Conservation (phyloP, 2,888 invertebrate species). For the Temnothorax rugatulus region DNA sequence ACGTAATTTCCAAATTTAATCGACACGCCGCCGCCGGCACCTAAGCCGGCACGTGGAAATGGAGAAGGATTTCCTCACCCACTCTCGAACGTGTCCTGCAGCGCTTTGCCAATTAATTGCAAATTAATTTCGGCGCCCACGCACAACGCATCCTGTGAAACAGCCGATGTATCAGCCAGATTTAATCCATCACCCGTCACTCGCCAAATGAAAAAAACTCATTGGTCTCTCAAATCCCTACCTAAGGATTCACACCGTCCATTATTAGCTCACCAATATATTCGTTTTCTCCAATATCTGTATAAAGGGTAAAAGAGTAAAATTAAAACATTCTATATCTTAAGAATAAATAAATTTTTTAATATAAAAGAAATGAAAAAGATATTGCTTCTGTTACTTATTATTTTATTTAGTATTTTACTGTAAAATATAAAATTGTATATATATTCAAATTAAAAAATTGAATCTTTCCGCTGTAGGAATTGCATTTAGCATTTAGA, state of each 20-base stretch:
- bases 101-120: slow-evolving; percentile 64
- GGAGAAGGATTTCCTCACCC: slow-evolving; percentile 14
- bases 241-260: not conserved
- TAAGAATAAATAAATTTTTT: not conserved
- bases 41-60: slow-evolving; percentile 19
- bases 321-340: not conserved
- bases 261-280: slow-evolving; percentile 50
- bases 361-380: not conserved
- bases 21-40: slow-evolving; percentile 16
- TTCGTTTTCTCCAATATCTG: slow-evolving; percentile 14
- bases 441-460: not conserved
- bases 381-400: not conserved
- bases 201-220: slow-evolving; percentile 15
- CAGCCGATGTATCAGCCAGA: slow-evolving; percentile 31
- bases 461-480: not conserved
- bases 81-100: slow-evolving; percentile 7
- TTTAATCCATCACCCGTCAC: slow-evolving; percentile 58
- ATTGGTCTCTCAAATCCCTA: not conserved
- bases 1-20: slow-evolving; percentile 64
- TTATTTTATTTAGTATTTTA: not conserved
- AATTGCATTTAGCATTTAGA: not conserved
- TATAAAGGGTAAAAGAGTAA: not conserved
- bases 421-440: not conserved
- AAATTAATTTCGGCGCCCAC: slow-evolving; percentile 67
- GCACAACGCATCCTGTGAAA: slow-evolving; percentile 38